Evolutionary conservation across 2,113 vertebrate species (phyloP).

Genomic region (Pangasianodon hypophthalmus): DNA sequence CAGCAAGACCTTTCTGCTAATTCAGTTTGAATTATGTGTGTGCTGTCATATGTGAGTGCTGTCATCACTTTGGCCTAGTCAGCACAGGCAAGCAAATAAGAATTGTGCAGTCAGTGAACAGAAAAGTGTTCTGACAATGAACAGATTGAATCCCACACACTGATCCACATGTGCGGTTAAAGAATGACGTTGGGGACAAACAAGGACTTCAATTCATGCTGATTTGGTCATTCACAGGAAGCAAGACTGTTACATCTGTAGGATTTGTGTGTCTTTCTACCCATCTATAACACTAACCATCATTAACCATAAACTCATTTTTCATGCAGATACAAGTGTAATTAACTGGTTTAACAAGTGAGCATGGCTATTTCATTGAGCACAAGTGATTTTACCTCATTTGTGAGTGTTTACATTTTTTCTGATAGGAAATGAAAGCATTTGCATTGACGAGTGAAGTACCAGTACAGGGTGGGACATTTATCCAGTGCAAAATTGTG

Average conservation of each 20-base stretch:
- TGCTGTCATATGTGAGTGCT: background rate
- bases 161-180: background rate
- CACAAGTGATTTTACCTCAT: background rate
- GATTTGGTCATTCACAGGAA: conserved; percentile 21
- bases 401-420: background rate
- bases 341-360: background rate
- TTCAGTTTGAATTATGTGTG: conserved; percentile 15
- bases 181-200: conserved; percentile 10
- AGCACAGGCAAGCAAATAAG: background rate
- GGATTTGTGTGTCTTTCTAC: background rate
- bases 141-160: conserved; percentile 12
- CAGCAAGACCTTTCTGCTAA: conserved; percentile 27
- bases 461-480: background rate
- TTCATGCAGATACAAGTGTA: background rate
- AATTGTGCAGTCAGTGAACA: background rate
- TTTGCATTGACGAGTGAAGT: background rate
- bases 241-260: background rate
- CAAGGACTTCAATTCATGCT: conserved; percentile 27
- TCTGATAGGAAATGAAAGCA: background rate
- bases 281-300: background rate
- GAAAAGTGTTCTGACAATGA: conserved; percentile 27
- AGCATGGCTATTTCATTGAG: background rate
- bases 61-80: conserved; percentile 7
- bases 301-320: background rate
- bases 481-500: background rate